Conservation (phyloP, 2,888 invertebrate genomes). For the Nephrotoma guestfalica region DNA sequence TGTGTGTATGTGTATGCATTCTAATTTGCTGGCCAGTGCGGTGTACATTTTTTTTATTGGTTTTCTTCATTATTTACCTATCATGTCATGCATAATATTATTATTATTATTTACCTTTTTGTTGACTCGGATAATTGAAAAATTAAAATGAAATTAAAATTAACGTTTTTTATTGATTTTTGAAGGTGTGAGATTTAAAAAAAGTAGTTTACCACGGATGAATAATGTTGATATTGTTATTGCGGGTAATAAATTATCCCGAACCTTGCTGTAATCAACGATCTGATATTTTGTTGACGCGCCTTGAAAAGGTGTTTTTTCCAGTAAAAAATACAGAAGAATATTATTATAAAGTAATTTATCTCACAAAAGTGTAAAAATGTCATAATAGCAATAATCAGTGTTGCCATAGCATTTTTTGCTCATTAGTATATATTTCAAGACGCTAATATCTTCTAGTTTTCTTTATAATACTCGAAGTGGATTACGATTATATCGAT, state of each 20-base stretch:
- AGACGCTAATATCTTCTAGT: no score
- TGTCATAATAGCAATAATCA: no score
- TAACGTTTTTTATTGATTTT: not conserved
- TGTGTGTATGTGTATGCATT: not conserved
- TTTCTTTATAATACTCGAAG: no score
- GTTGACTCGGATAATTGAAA: not conserved
- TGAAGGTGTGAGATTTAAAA: not conserved
- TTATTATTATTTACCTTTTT: not conserved
- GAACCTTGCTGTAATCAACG: not conserved
- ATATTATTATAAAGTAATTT: no score
- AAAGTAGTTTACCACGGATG: not conserved
- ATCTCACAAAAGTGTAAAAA: no score
- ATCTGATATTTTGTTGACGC: no score
- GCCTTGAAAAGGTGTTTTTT: no score
- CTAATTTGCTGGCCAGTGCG: not conserved
- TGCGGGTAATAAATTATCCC: not conserved
- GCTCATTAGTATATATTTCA: no score
- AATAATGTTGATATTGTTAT: not conserved
- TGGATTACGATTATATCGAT: no score
- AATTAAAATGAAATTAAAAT: not conserved
- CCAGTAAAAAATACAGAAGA: no score
- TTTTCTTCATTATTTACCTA: not conserved
- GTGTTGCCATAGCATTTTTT: no score
- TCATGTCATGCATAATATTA: not conserved
- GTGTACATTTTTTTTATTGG: not conserved